Evolutionary conservation across 1,140 invertebrate species (phyloP).

Genomic region (Euwallacea fornicatus): DNA sequence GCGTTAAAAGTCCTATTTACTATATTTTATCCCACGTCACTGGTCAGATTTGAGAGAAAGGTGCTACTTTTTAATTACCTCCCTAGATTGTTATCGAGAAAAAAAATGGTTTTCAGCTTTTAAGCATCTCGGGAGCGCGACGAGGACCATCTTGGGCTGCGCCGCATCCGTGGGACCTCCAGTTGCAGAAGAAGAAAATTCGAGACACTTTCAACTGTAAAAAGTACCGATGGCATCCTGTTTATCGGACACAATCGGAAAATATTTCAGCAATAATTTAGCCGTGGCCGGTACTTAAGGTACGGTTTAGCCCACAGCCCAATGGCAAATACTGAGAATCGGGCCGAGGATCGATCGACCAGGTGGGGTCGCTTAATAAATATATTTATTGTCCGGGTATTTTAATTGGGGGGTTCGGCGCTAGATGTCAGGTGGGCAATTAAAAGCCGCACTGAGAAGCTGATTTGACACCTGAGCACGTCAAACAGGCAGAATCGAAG

Average conservation of each 20-base stretch:
- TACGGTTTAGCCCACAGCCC: conserved; percentile 26
- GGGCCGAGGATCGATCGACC: conserved; percentile 26
- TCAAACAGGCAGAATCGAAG: conserved; percentile 47
- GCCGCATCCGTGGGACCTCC: no score
- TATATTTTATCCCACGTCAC: conserved; percentile 33
- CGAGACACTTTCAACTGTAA: conserved; percentile 16
- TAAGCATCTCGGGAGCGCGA: neutral
- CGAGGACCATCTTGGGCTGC: no score
- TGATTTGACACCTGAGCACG: conserved; percentile 53
- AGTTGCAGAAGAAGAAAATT: neutral
- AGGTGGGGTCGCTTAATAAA: conserved; percentile 38
- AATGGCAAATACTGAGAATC: conserved; percentile 33
- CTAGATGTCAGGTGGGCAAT: conserved; percentile 53
- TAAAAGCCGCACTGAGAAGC: conserved; percentile 51
- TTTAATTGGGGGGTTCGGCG: conserved; percentile 53
- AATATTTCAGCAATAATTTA: conserved; percentile 38
- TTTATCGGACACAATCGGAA: conserved; percentile 36
- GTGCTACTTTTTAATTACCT: conserved; percentile 36
- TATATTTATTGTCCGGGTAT: conserved; percentile 51
- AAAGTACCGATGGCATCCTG: conserved; percentile 10
- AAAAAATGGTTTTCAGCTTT: conserved; percentile 7
- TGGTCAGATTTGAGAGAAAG: conserved; percentile 36
- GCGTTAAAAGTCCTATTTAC: conserved; percentile 44
- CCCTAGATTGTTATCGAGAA: conserved; percentile 9
- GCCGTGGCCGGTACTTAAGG: conserved; percentile 25